Base-by-base conservation (phyloP, 2,797 vertebrate species). In the Orestias chungarensis region DNA sequence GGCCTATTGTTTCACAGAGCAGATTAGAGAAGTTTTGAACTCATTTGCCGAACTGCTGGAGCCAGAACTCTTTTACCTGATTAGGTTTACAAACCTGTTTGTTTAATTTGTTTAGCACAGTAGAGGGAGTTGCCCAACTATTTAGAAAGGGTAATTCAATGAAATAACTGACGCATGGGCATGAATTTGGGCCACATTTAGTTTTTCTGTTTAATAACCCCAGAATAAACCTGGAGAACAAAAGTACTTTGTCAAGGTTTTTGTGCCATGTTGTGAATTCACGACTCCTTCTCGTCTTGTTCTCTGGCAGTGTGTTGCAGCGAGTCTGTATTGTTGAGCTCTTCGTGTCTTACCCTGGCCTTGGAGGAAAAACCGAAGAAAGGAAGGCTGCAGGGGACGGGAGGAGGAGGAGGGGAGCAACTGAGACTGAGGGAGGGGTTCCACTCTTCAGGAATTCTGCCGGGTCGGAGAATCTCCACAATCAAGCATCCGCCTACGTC, bases 371-470 rank as follows among this genome's bases (percentile, higher is more conserved):
- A 85, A n/a, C n/a, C 73, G 87, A 90, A 84, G 73, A 83, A 85
- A 87, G 89, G 92, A 93, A 89, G 91, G 89, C 92, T 89, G 86
- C 87, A 84, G 85, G 89, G 89, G 87, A 90, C 76, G 70, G 70
- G 82, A 86, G 75, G 79, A 84, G 76, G 83, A 79, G 84, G 80
- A 81, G 85, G 83, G 75, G 81, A 85, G 82, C 85, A 40, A 83
- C 82, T 76, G 85, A 86, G 87, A 84, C 79, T 67, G 86, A 91
- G 90, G 90, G 90, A 86, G 89, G 87, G 84, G 88, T 84, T 88
- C 86, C 88, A 79, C 89, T 91, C 92, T 92, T 93, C 87, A 91
- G 93, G 93, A 93, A 92, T 93, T 91, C 91, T 87, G 88, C 88
- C 87, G 84, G 85, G 78, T 88, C 88, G 89, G 90, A 93, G 87